Percentiles rank a stretch among this genome's conserved stretches.
These are phyloP conservation scores for Macquaria australasica DNA, from an alignment of 2,113 vertebrate genomes.

Conservation along the genomic window DNA sequence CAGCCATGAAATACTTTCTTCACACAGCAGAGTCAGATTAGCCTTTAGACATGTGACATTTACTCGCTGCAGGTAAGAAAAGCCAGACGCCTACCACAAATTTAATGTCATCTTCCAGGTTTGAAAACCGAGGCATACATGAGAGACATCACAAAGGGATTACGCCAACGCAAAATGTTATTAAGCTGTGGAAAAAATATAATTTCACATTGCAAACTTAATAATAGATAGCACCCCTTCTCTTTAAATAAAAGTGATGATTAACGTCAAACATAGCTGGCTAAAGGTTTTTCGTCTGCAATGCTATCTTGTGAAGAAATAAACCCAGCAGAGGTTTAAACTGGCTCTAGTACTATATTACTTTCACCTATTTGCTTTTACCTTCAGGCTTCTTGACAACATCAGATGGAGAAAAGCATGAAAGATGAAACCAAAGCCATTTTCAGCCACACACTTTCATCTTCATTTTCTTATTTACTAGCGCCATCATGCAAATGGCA, in stretches of 20 bases:
- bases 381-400: conserved; percentile 2
- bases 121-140: conserved; percentile 18
- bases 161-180: conserved; percentile 2
- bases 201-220: conserved; percentile 12
- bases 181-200: background rate
- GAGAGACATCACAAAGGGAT: conserved; percentile 6
- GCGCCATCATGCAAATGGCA: conserved; percentile 49
- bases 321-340: background rate
- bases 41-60: conserved; percentile 32
- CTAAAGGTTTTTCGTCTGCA: conserved; percentile 35
- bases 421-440: conserved; percentile 44
- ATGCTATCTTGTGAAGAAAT: background rate
- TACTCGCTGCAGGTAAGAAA: conserved; percentile 16
- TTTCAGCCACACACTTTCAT: conserved; percentile 41
- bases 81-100: background rate
- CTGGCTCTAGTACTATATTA: background rate
- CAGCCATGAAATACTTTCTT: background rate
- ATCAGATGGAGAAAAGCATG: conserved; percentile 14
- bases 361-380: conserved; percentile 25
- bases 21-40: background rate
- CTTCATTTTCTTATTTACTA: conserved; percentile 44
- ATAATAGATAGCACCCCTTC: conserved; percentile 4
- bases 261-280: conserved; percentile 15
- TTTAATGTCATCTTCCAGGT: conserved; percentile 21
- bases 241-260: conserved; percentile 27